phyloP scores from a whole-genome alignment of 2,888 invertebrate species.

The Hirtodrosophila alboralis region DNA sequence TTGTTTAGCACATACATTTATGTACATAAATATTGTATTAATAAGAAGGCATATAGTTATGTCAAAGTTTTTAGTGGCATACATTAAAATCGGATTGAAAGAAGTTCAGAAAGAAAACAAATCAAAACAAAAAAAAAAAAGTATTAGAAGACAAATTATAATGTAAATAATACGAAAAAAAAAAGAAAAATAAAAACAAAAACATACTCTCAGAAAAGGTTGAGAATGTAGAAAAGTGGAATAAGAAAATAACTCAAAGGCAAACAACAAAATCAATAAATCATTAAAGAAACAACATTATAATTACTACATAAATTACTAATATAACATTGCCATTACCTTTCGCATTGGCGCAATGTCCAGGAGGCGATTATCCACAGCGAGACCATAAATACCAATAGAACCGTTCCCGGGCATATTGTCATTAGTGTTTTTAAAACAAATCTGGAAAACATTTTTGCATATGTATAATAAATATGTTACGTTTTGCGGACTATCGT shows the following conservation, averaged over 20 bases:
- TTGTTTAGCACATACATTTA: conserved; percentile 71
- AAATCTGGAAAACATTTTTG: conserved; percentile 86
- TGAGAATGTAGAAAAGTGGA: conserved; percentile 36
- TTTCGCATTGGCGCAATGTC: conserved; percentile 99
- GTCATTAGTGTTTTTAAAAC: conserved; percentile 99
- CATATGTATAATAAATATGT: no score
- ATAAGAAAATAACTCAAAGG: conserved; percentile 41
- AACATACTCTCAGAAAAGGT: conserved; percentile 22
- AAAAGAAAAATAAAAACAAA: conserved; percentile 14
- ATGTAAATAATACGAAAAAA: conserved; percentile 1
- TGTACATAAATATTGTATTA: conserved; percentile 63
- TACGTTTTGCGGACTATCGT: no score
- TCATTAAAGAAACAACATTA: conserved; percentile 41
- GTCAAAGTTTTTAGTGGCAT: conserved; percentile 76
- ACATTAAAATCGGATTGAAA: conserved; percentile 63
- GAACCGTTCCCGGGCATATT: conserved; percentile 98
- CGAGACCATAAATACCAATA: conserved; percentile 99
- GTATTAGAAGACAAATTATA: conserved; percentile 7
- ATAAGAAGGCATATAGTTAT: conserved; percentile 55
- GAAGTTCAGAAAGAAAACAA: not conserved
- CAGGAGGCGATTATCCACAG: conserved; percentile 99
- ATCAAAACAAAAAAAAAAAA: conserved; percentile 15
- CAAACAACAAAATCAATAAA: conserved; percentile 27
- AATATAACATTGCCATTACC: conserved; percentile 87
- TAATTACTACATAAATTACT: conserved; percentile 51